These are phyloP conservation scores for Lerema accius DNA, from an alignment of 1,140 invertebrate genomes.

Conservation along the genomic window DNA sequence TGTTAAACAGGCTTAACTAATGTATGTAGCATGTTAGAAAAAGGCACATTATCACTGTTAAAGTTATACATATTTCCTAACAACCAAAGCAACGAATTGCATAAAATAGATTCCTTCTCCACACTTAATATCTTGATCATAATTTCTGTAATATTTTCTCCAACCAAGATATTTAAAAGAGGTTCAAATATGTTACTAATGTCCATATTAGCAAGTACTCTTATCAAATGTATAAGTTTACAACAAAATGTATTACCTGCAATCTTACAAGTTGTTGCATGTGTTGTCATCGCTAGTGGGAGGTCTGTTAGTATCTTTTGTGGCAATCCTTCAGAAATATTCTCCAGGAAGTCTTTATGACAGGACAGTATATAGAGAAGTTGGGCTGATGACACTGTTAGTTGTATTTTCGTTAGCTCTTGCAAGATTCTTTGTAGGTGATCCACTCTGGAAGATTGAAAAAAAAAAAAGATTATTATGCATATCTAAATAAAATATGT, in stretches of 20 bases:
- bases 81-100: constrained; percentile 62
- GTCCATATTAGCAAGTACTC: constrained; percentile 57
- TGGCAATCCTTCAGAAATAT: constrained; percentile 44
- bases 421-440: constrained; percentile 45
- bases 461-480: constrained; percentile 9
- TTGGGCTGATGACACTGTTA: constrained; percentile 39
- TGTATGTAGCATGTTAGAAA: constrained; percentile 36
- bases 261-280: constrained; percentile 23
- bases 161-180: constrained; percentile 44
- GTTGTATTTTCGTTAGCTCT: constrained; percentile 38
- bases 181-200: constrained; percentile 25
- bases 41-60: constrained; percentile 43
- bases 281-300: constrained; percentile 33
- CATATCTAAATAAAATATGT: too few relatives aligned
- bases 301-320: constrained; percentile 44
- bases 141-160: constrained; percentile 38
- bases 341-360: constrained; percentile 46
- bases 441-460: constrained; percentile 49
- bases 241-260: constrained; percentile 33
- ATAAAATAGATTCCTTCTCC: constrained; percentile 51
- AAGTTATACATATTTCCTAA: constrained; percentile 67
- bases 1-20: too few relatives aligned
- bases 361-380: constrained; percentile 62
- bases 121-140: constrained; percentile 42
- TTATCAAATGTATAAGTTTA: constrained; percentile 52